A percentile compares a stretch with the other conserved stretches of the same genome.
Evolutionary conservation across 2,113 vertebrate species (phyloP).

Genomic region (Bufo gargarizans): DNA sequence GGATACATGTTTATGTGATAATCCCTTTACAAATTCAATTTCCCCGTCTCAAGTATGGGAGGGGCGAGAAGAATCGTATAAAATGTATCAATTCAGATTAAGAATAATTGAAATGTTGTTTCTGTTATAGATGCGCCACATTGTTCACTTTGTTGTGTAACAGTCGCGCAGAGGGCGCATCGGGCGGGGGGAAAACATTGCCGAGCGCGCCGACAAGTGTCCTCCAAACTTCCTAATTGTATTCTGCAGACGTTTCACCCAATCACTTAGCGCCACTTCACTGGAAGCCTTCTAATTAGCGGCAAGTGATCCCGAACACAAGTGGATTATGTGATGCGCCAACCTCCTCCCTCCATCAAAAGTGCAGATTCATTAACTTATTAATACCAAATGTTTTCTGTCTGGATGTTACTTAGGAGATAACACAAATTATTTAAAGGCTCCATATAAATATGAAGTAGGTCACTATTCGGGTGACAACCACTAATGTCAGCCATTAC

Average conservation of each 20-base stretch:
- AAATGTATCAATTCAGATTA: neutral
- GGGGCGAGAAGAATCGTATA: too few relatives aligned
- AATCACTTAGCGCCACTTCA: constrained; percentile 33
- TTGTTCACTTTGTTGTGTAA: neutral
- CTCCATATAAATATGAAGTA: too few relatives aligned
- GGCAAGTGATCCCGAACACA: constrained; percentile 46
- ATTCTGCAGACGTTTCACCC: neutral
- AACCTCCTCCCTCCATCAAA: constrained; percentile 36
- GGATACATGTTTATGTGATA: too few relatives aligned
- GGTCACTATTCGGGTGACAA: neutral
- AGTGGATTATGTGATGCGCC: constrained; percentile 20
- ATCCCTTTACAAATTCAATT: too few relatives aligned
- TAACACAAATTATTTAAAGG: neutral
- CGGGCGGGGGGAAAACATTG: neutral
- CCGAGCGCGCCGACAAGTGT: neutral
- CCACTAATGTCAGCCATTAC: too few relatives aligned
- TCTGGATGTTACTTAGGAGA: neutral
- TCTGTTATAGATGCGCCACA: neutral
- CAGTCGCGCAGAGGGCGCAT: neutral
- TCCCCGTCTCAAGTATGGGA: too few relatives aligned
- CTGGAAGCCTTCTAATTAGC: constrained; percentile 44
- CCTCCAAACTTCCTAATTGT: constrained; percentile 16
- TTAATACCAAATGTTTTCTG: constrained; percentile 3
- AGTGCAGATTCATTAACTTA: constrained; percentile 45
- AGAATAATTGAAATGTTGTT: neutral